phyloP scores from a whole-genome alignment of 2,797 vertebrate genomes.

The Esox lucius region DNA sequence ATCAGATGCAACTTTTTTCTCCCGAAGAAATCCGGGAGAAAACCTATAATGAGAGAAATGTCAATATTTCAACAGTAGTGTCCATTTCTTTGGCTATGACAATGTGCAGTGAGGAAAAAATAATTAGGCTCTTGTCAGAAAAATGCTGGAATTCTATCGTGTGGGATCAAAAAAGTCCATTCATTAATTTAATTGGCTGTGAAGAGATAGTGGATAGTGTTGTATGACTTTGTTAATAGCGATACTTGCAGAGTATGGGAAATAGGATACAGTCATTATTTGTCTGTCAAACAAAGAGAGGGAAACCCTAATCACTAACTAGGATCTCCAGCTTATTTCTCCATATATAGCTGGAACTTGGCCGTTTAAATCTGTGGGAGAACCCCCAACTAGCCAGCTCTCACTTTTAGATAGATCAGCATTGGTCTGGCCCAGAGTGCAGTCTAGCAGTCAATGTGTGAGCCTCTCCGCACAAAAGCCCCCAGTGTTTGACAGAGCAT shows the following conservation, averaged over 20 bases:
- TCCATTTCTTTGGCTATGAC: constrained; percentile 27
- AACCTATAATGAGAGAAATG: constrained; percentile 52
- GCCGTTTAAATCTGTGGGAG: constrained; percentile 56
- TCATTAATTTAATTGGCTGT: constrained; percentile 75
- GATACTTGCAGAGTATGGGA: constrained; percentile 65
- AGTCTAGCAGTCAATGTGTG: constrained; percentile 7
- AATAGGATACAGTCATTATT: constrained; percentile 67
- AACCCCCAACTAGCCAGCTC: constrained; percentile 42
- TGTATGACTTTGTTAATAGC: constrained; percentile 56
- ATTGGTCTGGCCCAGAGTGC: constrained; percentile 10
- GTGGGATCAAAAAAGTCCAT: constrained; percentile 63
- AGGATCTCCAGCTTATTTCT: constrained; percentile 64
- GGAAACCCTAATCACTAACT: constrained; percentile 58
- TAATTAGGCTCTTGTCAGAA: constrained; percentile 71
- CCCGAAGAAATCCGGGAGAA: constrained; percentile 25
- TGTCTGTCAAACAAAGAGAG: constrained; percentile 56
- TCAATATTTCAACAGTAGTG: constrained; percentile 39
- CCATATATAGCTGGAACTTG: constrained; percentile 68
- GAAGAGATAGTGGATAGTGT: constrained; percentile 65
- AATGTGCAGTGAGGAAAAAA: constrained; percentile 46
- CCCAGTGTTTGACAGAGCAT: constrained; percentile 74
- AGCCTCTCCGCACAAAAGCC: constrained; percentile 67
- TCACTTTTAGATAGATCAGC: constrained; percentile 54
- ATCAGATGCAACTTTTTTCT: constrained; percentile 38
- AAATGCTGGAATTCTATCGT: constrained; percentile 50